Evolutionary conservation across 1,140 invertebrate species (phyloP).

Genomic region (Lethocerus indicus): DNA sequence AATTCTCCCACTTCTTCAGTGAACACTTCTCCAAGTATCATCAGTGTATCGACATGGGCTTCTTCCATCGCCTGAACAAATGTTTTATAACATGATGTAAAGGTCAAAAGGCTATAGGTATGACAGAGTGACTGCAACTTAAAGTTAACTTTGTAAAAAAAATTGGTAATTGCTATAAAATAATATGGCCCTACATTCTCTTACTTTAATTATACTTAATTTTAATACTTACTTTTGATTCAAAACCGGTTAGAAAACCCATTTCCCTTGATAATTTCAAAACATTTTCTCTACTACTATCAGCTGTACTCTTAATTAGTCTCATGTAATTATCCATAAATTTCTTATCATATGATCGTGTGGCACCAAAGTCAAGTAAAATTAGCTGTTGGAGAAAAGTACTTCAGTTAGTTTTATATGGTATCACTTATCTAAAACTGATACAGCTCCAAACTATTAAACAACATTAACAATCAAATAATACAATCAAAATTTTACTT

Average conservation of each 20-base stretch:
- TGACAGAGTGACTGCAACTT: too few species aligned
- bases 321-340: constrained; percentile 89
- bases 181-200: too few species aligned
- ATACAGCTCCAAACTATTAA: not conserved
- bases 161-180: too few species aligned
- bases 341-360: constrained; percentile 65
- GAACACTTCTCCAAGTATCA: constrained; percentile 91
- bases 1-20: constrained; percentile 50
- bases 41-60: constrained; percentile 86
- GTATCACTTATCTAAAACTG: not conserved
- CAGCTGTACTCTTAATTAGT: constrained; percentile 72
- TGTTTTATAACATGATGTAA: too few species aligned
- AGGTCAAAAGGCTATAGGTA: too few species aligned
- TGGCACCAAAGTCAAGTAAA: constrained; percentile 94
- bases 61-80: constrained; percentile 67
- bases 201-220: too few species aligned
- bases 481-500: constrained; percentile 31
- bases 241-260: constrained; percentile 95
- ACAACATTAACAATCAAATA: not conserved
- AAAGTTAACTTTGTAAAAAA: too few species aligned
- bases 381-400: constrained; percentile 41
- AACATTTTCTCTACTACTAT: constrained; percentile 57
- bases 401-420: not conserved
- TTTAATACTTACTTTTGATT: constrained; percentile 64
- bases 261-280: constrained; percentile 68